These are phyloP conservation scores for Phthorimaea operculella DNA, from an alignment of 1,140 invertebrate species.

Conservation along the genomic window DNA sequence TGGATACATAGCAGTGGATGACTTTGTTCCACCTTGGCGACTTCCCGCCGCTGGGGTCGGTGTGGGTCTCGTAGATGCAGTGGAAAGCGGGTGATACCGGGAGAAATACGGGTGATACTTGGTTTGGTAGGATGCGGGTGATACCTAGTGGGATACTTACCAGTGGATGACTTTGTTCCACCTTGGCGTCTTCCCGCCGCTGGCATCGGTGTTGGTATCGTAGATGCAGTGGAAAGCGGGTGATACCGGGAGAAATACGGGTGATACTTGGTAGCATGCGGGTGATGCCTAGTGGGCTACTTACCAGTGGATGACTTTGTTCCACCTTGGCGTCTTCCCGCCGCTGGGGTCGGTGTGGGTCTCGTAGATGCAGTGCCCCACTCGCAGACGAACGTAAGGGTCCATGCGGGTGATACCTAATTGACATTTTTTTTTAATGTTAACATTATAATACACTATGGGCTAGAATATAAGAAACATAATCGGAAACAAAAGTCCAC, in stretches of 20 bases:
- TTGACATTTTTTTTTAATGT: too few relatives aligned
- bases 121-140: too few relatives aligned
- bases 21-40: constrained; percentile 96
- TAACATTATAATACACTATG: too few relatives aligned
- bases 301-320: constrained; percentile 92
- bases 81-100: constrained; percentile 79
- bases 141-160: too few relatives aligned
- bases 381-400: constrained; percentile 91
- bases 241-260: too few relatives aligned
- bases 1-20: constrained; percentile 82
- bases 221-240: constrained; percentile 92
- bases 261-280: too few relatives aligned
- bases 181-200: constrained; percentile 94
- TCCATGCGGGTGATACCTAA: constrained; percentile 89
- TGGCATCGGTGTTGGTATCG: constrained; percentile 94
- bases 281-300: constrained; percentile 6
- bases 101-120: too few relatives aligned
- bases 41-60: constrained; percentile 94
- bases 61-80: constrained; percentile 94
- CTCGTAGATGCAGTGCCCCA: constrained; percentile 95
- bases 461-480: too few relatives aligned
- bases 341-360: constrained; percentile 95
- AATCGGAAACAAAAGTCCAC: too few relatives aligned
- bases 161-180: constrained; percentile 96
- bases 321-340: constrained; percentile 96